These are phyloP conservation scores for Pyrocephalus nanus DNA, from an alignment of 2,797 vertebrate species.

Conservation along the genomic window DNA sequence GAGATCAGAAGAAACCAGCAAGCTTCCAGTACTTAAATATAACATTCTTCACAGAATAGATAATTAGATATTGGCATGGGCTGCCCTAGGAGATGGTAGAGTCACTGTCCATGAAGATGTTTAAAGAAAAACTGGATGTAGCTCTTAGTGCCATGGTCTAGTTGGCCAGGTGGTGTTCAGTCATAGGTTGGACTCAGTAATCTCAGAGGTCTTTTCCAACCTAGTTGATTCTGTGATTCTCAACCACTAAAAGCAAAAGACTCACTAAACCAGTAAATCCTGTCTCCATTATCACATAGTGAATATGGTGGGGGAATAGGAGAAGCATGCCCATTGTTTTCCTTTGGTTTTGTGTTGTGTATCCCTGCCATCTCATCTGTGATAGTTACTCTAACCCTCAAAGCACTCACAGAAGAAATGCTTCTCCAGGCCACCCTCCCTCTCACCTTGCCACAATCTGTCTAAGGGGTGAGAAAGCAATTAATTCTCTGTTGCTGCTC, in stretches of 20 bases:
- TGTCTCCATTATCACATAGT: neutral
- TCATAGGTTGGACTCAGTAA: neutral
- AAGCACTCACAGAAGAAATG: neutral
- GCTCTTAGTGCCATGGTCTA: neutral
- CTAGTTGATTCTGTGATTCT: neutral
- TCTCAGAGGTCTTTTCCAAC: neutral
- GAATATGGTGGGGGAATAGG: neutral
- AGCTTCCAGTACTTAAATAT: neutral
- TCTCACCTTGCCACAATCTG: neutral
- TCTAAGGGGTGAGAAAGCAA: neutral
- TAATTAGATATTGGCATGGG: neutral
- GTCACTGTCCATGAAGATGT: neutral
- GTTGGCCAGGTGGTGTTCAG: neutral
- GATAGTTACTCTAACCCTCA: neutral
- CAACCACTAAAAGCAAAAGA: neutral
- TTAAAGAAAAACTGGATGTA: neutral
- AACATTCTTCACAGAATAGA: neutral
- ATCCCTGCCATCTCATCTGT: rapidly evolving
- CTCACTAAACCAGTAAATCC: neutral
- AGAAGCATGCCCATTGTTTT: neutral
- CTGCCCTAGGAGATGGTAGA: neutral
- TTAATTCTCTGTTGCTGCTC: neutral
- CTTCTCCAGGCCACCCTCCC: neutral
- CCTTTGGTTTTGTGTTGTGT: neutral
- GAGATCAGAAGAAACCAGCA: neutral